Base-by-base conservation (phyloP, 2,113 vertebrate genomes). In the Gasterosteus nipponicus region DNA sequence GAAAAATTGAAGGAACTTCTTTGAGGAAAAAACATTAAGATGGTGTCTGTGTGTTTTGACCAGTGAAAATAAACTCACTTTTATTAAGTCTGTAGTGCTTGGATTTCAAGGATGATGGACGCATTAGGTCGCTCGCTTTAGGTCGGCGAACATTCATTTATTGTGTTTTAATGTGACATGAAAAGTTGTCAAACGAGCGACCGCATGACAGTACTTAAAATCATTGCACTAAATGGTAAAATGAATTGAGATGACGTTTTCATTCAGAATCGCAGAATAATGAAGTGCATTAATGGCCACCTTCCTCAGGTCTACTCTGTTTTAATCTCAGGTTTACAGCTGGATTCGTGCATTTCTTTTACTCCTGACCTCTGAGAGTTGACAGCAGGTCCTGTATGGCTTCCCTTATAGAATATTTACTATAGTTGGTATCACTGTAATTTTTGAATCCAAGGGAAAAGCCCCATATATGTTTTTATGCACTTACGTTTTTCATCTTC, bases 31-130 rank as follows among this genome's bases (percentile, higher is more conserved):
- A n/a, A 19, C 29, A 38, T 29, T 78, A 70, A 54, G 49, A 47
- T 68, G 59, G 63, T 53, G 64, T 47, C 62, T 58, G 64, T 47
- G 47, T 71, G 77, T 83, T 89, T 86, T 77, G 84, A 89, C 49
- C 80, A 69, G 42, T 78, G 75, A 73, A 59, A 83, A 81, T 73
- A 85, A 89, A 87, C 72, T 87, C 49, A 61, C 69, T 81, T 88
- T 86, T 77, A 26, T 63, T 47, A 85, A 74, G 57, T 54, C 16
- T 7, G 14, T 63, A n/a, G 18, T 65, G 84, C 26, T 73, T 76
- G 3, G 46, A 33, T 22, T 35, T 42, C 9, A 58, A 68, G 3
- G 38, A 54, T 26, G 22, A 26, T 31, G 26, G 15, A n/a, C 1
- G 26, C 3, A 31, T n/a, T 26, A 26, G 22, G 22, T 26, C 9